Evolutionary conservation across 2,113 vertebrate species (phyloP).

Genomic region (Cinclus mexicanus): DNA sequence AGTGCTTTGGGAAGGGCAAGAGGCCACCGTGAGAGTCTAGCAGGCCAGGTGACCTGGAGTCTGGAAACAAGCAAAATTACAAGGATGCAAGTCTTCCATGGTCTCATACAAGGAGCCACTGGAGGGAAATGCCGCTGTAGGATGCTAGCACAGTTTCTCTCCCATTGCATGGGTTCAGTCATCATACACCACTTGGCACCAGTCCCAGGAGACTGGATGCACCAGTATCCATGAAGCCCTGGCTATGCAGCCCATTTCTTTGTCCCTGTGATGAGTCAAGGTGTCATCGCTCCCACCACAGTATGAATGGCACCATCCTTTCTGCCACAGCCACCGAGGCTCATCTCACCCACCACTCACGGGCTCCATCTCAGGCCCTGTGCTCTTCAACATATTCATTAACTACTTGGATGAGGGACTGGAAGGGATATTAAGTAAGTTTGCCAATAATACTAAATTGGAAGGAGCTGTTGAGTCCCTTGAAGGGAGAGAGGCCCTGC

Average conservation of each 20-base stretch:
- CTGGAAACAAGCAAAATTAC: background rate
- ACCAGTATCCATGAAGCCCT: background rate
- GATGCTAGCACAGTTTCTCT: background rate
- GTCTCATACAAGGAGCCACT: background rate
- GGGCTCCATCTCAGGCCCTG: background rate
- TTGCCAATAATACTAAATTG: background rate
- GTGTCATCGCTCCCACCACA: fast-evolving
- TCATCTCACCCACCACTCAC: background rate
- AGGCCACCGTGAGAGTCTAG: background rate
- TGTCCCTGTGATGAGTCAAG: background rate
- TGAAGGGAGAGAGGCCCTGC: background rate
- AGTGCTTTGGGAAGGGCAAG: background rate
- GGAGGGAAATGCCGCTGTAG: background rate
- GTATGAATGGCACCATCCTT: background rate
- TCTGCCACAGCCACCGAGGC: fast-evolving
- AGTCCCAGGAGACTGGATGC: background rate
- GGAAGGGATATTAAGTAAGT: background rate
- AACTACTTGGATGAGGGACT: background rate
- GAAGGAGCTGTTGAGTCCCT: background rate
- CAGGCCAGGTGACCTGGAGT: background rate
- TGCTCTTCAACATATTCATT: background rate
- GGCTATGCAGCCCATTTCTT: background rate
- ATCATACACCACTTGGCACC: background rate
- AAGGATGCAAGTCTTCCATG: background rate
- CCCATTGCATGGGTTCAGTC: background rate